Evolutionary conservation across 2,113 vertebrate species (phyloP).

Genomic region (Neotoma lepida): DNA sequence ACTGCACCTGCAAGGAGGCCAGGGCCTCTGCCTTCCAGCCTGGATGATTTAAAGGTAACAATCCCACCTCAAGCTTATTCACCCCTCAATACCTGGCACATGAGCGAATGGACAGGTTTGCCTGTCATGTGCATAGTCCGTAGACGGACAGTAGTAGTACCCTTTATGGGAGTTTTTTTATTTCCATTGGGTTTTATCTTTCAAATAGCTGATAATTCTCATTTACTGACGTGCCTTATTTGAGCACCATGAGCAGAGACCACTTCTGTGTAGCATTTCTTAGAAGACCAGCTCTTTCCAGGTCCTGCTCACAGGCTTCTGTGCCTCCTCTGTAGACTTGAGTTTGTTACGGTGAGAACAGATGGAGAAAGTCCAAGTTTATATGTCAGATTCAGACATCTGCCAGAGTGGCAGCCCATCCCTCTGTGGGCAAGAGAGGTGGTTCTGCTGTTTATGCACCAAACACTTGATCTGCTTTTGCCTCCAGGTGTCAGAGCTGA

Average conservation of each 20-base stretch:
- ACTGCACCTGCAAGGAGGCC: slow-evolving; percentile 89
- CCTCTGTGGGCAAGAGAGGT: not conserved
- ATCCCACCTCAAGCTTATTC: not conserved
- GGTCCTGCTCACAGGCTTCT: not conserved
- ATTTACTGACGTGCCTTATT: not conserved
- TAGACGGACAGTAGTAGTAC: not conserved
- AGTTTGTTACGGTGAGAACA: no score
- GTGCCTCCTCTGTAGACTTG: not conserved
- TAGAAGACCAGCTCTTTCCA: not conserved
- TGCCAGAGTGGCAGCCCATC: not conserved
- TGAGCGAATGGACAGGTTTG: not conserved
- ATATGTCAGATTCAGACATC: not conserved
- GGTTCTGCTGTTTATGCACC: no score
- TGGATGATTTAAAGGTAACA: slow-evolving; percentile 97
- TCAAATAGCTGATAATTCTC: not conserved
- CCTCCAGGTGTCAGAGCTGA: slow-evolving; percentile 95
- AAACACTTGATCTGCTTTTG: slow-evolving; percentile 25
- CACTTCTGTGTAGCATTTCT: not conserved
- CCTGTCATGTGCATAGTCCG: not conserved
- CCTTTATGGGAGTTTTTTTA: not conserved
- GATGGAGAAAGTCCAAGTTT: not conserved
- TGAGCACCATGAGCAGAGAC: not conserved
- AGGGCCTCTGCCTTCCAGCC: slow-evolving; percentile 92
- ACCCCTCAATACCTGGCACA: not conserved
- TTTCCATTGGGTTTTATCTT: not conserved